phyloP scores from a whole-genome alignment of 2,888 invertebrate genomes.

The Atherix ibis region DNA sequence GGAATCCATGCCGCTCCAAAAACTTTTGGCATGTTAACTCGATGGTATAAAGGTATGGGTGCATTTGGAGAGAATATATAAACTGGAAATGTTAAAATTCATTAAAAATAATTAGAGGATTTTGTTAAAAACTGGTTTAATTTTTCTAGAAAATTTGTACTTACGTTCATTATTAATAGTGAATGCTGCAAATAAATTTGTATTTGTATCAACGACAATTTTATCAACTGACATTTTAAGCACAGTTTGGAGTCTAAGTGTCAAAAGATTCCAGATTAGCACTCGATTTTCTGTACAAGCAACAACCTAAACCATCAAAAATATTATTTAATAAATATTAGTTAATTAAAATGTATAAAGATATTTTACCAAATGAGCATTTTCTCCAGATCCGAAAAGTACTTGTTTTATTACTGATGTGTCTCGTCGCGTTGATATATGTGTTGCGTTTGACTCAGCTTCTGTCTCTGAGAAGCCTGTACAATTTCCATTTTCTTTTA shows the following conservation, averaged over 20 bases:
- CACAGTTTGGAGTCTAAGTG: conserved; percentile 44
- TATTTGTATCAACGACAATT: conserved; percentile 42
- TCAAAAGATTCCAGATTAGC: conserved; percentile 51
- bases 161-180: conserved; percentile 43
- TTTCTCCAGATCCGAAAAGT: conserved; percentile 26
- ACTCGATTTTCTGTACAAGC: conserved; percentile 36
- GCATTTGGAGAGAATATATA: conserved; percentile 45
- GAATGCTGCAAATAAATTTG: conserved; percentile 47
- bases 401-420: conserved; percentile 22
- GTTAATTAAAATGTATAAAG: background rate
- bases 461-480: conserved; percentile 1
- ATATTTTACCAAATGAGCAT: conserved; percentile 24
- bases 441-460: too few species aligned
- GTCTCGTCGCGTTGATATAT: too few species aligned
- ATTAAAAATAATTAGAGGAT: too few species aligned
- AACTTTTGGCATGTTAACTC: conserved; percentile 33
- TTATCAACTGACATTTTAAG: conserved; percentile 26
- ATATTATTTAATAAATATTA: background rate
- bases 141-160: conserved; percentile 16
- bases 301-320: conserved; percentile 18
- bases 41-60: conserved; percentile 38
- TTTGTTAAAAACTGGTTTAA: background rate
- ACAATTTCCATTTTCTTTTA: too few species aligned
- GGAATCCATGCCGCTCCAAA: conserved; percentile 42
- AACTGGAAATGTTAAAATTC: conserved; percentile 3